Percentiles rank a stretch among this genome's conserved stretches.
These are phyloP conservation scores for Oreochromis grahami DNA, from an alignment of 2,797 vertebrate genomes.

Conservation along the genomic window DNA sequence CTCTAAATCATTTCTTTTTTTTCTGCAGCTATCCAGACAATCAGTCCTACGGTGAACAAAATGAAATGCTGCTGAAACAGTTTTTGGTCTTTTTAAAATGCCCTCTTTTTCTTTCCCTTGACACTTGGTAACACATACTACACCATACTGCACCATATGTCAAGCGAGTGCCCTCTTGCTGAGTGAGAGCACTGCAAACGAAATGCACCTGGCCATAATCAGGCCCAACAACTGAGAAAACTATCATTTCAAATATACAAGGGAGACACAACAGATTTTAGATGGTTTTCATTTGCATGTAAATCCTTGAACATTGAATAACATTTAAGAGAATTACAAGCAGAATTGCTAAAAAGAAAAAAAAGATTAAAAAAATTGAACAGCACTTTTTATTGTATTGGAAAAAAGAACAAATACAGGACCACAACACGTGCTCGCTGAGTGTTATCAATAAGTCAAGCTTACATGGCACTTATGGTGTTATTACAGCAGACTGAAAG, in stretches of 20 bases:
- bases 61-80: neutral
- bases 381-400: neutral
- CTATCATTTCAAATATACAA: neutral
- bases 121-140: neutral
- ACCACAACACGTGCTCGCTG: neutral
- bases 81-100: neutral
- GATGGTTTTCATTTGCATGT: neutral
- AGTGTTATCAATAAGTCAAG: neutral
- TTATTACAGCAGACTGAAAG: neutral
- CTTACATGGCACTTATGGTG: neutral
- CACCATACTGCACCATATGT: neutral
- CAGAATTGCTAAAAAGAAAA: neutral
- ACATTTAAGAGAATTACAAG: neutral
- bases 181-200: neutral
- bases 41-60: neutral
- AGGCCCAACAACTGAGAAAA: neutral
- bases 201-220: neutral
- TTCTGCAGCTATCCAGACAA: neutral
- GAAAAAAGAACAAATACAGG: neutral
- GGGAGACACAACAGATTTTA: neutral
- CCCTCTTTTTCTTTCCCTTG: neutral
- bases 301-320: neutral
- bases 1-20: neutral
- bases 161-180: neutral
- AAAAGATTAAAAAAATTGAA: fast-evolving